Evolutionary conservation across 2,113 vertebrate genomes (phyloP).

Genomic region (Egretta garzetta): DNA sequence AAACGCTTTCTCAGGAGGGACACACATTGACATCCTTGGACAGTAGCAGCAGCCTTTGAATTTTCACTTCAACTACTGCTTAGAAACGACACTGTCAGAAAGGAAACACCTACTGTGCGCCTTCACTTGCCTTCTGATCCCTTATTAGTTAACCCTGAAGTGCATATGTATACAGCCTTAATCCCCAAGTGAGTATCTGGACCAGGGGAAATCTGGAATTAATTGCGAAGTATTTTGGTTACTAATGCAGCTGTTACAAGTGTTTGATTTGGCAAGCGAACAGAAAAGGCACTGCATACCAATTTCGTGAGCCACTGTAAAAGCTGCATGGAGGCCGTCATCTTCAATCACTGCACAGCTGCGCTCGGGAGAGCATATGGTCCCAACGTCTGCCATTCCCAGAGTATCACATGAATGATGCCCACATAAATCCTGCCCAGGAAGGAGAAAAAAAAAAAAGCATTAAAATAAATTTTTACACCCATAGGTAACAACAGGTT

Average conservation of each 20-base stretch:
- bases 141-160: conserved; percentile 73
- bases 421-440: conserved; percentile 92
- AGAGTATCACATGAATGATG: conserved; percentile 98
- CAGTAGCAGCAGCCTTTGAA: conserved; percentile 54
- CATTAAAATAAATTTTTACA: conserved; percentile 58
- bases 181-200: conserved; percentile 67
- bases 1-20: background rate
- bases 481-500: conserved; percentile 34
- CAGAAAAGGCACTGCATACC: conserved; percentile 85
- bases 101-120: conserved; percentile 65
- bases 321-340: conserved; percentile 96
- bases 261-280: conserved; percentile 83
- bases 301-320: conserved; percentile 97
- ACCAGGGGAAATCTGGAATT: conserved; percentile 81
- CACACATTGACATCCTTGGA: conserved; percentile 1
- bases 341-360: conserved; percentile 99
- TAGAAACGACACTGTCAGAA: conserved; percentile 60
- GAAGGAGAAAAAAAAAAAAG: conserved; percentile 57
- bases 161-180: conserved; percentile 71
- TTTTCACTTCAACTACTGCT: conserved; percentile 54
- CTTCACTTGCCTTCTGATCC: conserved; percentile 70
- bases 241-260: conserved; percentile 81
- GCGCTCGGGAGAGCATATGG: conserved; percentile 95
- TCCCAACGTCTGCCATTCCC: conserved; percentile 99
- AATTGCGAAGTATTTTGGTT: conserved; percentile 79